Evolutionary conservation across 2,797 vertebrate species (phyloP), one percentile per base, ranked within the genome.

Genomic region (Crypturellus tataupa): DNA sequence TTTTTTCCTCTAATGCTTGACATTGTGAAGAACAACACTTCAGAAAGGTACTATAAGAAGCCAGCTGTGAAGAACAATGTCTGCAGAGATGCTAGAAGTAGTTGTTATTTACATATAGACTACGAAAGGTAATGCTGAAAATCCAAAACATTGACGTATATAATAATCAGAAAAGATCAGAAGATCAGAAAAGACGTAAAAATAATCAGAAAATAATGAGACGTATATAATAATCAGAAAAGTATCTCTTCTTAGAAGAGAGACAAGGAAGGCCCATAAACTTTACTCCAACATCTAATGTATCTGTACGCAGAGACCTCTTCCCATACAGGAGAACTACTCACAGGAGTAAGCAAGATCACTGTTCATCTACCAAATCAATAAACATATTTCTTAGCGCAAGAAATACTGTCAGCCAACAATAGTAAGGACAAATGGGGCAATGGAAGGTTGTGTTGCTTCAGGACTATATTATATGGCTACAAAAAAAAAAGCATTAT

Each of bases 101-200:
- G 11, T 49, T n/a, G 56, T 46, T 47, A 33, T 55, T 80, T 59
- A 60, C 40, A 51, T 7, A 51, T 4, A 65, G 69, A 27, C 44
- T 64, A 27, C 0, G 2, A 85, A 75, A 75, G 18, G 25, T 25
- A 82, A 64, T 0, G 0, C 3, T 75, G 71, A 87, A 89, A 75
- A 87, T 46, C 21, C 73, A 87, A 87, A 69, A 19, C 56, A 87
- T 92, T 51, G 63, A 16, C 13, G 46, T 20, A 70, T 17, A 56
- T 24, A 89, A 46, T 35, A 76, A 62, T 24, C n/a, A 77, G 9
- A 7, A 85, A 67, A 87, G 55, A 51, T 51, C 49, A 51, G 24
- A 25, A 51, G 27, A 51, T 51, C 49, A 51, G 14, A 25, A 73
- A 33, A 81, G n/a, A n/a, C n/a, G n/a, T n/a, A n/a, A n/a, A n/a